phyloP scores from a whole-genome alignment of 2,888 invertebrate genomes.

The Silvanus unidentatus region DNA sequence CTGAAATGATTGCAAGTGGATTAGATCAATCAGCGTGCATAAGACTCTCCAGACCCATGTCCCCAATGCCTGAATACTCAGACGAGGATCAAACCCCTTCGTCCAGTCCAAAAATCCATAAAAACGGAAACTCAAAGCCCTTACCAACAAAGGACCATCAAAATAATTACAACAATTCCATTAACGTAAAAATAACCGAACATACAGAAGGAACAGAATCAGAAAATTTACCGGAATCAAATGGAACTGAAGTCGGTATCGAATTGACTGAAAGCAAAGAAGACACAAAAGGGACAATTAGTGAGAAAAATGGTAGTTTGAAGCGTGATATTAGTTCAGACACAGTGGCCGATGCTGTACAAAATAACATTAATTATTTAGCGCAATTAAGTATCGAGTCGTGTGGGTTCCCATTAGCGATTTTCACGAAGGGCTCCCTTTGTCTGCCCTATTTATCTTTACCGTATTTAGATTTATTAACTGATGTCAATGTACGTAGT shows the following conservation, averaged over 20 bases:
- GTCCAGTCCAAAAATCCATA: constrained; percentile 24
- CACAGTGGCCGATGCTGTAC: constrained; percentile 52
- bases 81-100: constrained; percentile 45
- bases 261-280: constrained; percentile 41
- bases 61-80: constrained; percentile 62
- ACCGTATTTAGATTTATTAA: constrained; percentile 87
- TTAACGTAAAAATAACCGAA: constrained; percentile 7
- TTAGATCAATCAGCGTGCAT: constrained; percentile 77
- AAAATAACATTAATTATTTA: constrained; percentile 57
- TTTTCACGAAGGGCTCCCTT: constrained; percentile 86
- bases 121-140: not conserved
- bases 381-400: constrained; percentile 63
- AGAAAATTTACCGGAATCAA: constrained; percentile 20
- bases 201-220: constrained; percentile 13
- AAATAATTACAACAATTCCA: constrained; percentile 6
- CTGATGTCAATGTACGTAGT: constrained; percentile 78
- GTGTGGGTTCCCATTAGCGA: constrained; percentile 80
- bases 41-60: constrained; percentile 65
- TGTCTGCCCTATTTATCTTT: constrained; percentile 94
- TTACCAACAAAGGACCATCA: constrained; percentile 8
- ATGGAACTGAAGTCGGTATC: constrained; percentile 34
- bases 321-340: constrained; percentile 67
- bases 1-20: constrained; percentile 81
- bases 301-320: constrained; percentile 48
- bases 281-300: constrained; percentile 8